phyloP scores from a whole-genome alignment of 1,140 invertebrate species.

The Sitobion miscanthi region DNA sequence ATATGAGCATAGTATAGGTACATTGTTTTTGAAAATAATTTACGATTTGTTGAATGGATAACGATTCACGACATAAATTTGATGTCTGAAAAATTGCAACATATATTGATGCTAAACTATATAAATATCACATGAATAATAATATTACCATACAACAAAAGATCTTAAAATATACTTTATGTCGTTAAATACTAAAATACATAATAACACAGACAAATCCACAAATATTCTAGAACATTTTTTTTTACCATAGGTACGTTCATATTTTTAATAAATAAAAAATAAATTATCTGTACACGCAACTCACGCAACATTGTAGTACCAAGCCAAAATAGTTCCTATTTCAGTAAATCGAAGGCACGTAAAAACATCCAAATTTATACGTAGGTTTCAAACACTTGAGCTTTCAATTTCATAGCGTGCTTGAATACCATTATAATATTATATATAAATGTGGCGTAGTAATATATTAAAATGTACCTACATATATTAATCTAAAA shows the following conservation, averaged over 20 bases:
- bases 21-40: conserved; percentile 12
- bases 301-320: background rate
- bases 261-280: background rate
- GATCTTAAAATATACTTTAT: background rate
- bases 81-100: background rate
- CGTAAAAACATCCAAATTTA: background rate
- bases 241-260: background rate
- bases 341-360: background rate
- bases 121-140: background rate
- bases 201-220: background rate
- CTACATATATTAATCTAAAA: background rate
- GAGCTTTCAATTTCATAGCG: background rate
- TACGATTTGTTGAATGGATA: background rate
- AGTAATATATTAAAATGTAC: background rate
- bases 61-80: background rate
- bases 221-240: background rate
- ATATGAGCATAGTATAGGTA: background rate
- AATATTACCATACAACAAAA: background rate
- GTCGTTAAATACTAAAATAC: background rate
- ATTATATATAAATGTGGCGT: background rate
- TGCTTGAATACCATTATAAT: conserved; percentile 13
- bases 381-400: background rate
- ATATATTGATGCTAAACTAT: background rate
- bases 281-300: background rate
- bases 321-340: background rate